Percentiles rank a stretch among this genome's conserved stretches.
Evolutionary conservation across 2,888 invertebrate genomes (phyloP).

Genomic region (Fragum fragum): DNA sequence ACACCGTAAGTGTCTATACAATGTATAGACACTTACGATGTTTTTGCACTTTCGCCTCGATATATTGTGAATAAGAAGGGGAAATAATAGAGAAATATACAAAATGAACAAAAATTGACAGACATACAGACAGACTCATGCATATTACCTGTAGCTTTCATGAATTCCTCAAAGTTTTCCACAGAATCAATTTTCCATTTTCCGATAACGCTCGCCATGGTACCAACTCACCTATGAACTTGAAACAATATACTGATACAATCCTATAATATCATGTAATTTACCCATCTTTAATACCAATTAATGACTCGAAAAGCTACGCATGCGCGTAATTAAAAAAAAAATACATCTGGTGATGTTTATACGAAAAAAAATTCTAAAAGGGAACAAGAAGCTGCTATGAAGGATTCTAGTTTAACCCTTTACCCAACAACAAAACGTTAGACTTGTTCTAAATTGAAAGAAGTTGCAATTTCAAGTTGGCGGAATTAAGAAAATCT

Average conservation of each 20-base stretch:
- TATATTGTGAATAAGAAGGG: no score
- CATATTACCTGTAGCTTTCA: slow-evolving; percentile 73
- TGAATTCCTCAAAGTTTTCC: slow-evolving; percentile 74
- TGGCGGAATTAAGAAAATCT: no score
- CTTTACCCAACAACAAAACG: no score
- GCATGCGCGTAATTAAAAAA: not conserved
- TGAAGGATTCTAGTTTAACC: no score
- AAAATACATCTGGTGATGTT: no score
- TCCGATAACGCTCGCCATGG: slow-evolving; percentile 68
- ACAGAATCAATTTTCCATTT: slow-evolving; percentile 73
- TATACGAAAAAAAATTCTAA: no score
- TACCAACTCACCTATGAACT: slow-evolving; percentile 14
- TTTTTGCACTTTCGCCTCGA: no score
- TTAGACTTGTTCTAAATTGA: no score
- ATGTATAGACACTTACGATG: no score
- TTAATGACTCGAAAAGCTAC: not conserved
- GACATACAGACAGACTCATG: not conserved
- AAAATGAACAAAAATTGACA: not conserved
- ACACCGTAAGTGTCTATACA: no score
- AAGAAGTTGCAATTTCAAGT: no score
- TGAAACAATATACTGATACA: slow-evolving; percentile 12
- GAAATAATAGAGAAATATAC: not conserved
- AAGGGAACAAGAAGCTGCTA: no score
- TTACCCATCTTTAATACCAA: slow-evolving; percentile 13
- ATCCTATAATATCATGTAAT: not conserved